Conservation (phyloP, 2,113 vertebrate species). For the Pelusios castaneus region DNA sequence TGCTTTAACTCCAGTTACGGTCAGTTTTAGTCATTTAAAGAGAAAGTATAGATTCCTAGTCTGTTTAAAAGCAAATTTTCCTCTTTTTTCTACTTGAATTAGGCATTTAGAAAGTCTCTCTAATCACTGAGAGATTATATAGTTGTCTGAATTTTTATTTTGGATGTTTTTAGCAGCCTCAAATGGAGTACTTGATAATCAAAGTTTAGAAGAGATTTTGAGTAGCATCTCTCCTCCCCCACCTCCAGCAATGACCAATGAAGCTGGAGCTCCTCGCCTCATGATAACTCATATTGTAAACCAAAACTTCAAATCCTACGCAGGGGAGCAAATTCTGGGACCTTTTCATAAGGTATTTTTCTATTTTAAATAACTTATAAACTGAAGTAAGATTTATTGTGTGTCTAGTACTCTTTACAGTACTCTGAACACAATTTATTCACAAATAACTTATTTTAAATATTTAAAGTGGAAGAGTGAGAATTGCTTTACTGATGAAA, state of each 20-base stretch:
- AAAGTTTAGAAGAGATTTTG: constrained; percentile 98
- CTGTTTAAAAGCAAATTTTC: neutral
- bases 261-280: constrained; percentile 95
- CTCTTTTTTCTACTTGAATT: neutral
- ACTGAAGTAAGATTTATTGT: neutral
- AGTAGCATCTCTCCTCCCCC: constrained; percentile 95
- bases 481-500: neutral
- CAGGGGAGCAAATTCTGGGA: constrained; percentile 91
- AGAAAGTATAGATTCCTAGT: neutral
- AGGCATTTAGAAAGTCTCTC: constrained; percentile 19
- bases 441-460: constrained; percentile 9
- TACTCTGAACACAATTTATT: neutral
- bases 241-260: constrained; percentile 96
- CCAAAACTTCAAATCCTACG: constrained; percentile 98
- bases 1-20: constrained; percentile 9
- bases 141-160: constrained; percentile 57
- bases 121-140: constrained; percentile 22
- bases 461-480: neutral
- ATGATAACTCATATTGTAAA: constrained; percentile 99
- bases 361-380: neutral
- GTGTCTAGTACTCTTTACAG: neutral
- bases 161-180: constrained; percentile 78
- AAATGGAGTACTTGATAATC: constrained; percentile 83
- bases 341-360: constrained; percentile 97
- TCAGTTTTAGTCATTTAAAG: neutral